Base-by-base conservation (phyloP, 2,888 invertebrate species). In the Chouioia cunea region DNA sequence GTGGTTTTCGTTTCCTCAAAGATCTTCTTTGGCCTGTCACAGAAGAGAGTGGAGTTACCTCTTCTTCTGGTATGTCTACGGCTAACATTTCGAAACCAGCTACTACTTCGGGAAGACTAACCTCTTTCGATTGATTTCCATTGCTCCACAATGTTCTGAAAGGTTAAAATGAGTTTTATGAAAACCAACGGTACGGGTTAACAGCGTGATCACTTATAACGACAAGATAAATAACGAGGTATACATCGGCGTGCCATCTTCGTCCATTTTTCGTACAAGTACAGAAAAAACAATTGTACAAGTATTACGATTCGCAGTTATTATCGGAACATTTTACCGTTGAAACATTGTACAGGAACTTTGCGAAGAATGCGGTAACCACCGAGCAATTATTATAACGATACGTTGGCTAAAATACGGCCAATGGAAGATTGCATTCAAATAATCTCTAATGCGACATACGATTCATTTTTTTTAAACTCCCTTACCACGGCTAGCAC, bases 1-100 rank as follows among this genome's bases (percentile, higher is more conserved):
- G 77, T 10, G 74, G 60, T 53, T 75, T 66, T 50, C 78, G 75
- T 66, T 76, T 67, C 78, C 53, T 78, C 76, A 14, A 79, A 74
- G 43, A 76, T 27, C 71, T 72, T 75, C 76, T 77, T n/a, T 60
- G 76, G 54, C 57, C 63, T 16, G 71, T 0, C 43, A 56, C 1
- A n/a, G n/a, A n/a, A n/a, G n/a, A n/a, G n/a, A n/a, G n/a, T 10
- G 68, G 15, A 47, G 48, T 47, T 12, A 48, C 64, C 16, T 70
- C 57, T 56, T 71, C 63, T 4, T 71, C 71, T 53, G 71, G 57
- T 10, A 48, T 77, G 67, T 80, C 75, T 18, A 85, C 81, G 4
- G 80, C 80, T 6, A 85, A 75, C 79, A 80, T 81, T 73, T 83
- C 80, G 72, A 85, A 79, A 65, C 82, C 75, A 57, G 81, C 82